Evolutionary conservation across 2,888 invertebrate species (phyloP), one percentile per base, ranked within the genome.

Genomic region (Trisateles emortualis): DNA sequence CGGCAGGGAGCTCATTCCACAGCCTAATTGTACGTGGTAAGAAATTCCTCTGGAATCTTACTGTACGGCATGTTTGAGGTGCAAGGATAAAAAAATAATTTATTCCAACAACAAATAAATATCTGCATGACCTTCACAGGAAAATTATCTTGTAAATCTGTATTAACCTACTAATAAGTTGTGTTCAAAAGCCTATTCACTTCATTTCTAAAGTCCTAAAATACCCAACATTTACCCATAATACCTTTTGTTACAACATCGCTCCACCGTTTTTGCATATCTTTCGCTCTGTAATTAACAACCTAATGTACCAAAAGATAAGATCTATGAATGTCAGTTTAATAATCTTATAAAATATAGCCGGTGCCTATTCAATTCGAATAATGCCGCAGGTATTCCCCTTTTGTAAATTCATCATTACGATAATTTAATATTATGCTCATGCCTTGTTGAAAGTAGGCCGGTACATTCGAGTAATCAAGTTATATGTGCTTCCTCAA

Each of bases 321-420:
- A 57, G 61, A 70, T 70, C 68, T 64, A 61, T 39, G 46, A 64
- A 67, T 55, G 62, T 62, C 68, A 57, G 61, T 56, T 62, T 59
- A 70, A 69, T 70, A 64, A 62, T 62, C 59, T 59, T 56, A 53
- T 70, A 70, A 67, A 59, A 62, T 69, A 67, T 62, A 71, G 52
- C 62, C 32, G 3, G 50, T 33, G 54, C 40, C 49, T 42, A 55
- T 67, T 62, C 54, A 64, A 52, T 59, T 67, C 53, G 24, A 45
- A 46, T 38, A 58, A 58, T 59, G 56, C 61, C 52, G 47, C 57
- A 40, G 59, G 56, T 67, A 66, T 65, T 59, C 55, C 53, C 62
- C 68, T 68, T 75, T 73, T 63, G 66, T 74, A 67, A 74, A 78
- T 78, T 78, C 69, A 74, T 76, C 70, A 72, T 73, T 72, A 74